Percentiles rank a stretch among this genome's conserved stretches.
phyloP scores from a whole-genome alignment of 2,888 invertebrate species.

The Pheosia tremula region DNA sequence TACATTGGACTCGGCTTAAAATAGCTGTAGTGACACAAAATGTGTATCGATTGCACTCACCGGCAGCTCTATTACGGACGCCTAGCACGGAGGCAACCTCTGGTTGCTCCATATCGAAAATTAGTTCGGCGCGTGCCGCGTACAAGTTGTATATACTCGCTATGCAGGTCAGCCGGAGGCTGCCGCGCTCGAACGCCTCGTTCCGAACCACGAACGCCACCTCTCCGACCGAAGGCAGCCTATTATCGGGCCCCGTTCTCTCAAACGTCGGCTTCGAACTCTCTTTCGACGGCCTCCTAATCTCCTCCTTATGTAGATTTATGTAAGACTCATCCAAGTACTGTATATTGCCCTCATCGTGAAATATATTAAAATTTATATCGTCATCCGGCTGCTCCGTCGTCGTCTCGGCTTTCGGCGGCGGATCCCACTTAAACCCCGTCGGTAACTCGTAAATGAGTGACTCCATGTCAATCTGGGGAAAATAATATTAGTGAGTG shows the following conservation, averaged over 20 bases:
- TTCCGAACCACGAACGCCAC: slow-evolving; percentile 86
- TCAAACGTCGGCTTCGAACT: slow-evolving; percentile 64
- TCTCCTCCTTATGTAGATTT: slow-evolving; percentile 77
- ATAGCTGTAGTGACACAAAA: slow-evolving; percentile 24
- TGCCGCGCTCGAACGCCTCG: slow-evolving; percentile 87
- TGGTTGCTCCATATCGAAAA: slow-evolving; percentile 90
- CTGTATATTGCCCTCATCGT: slow-evolving; percentile 75
- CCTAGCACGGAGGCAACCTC: slow-evolving; percentile 90
- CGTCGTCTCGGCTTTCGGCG: slow-evolving; percentile 71
- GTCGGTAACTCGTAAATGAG: slow-evolving; percentile 68
- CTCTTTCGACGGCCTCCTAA: slow-evolving; percentile 72
- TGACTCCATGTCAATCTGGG: slow-evolving; percentile 75
- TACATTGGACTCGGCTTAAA: slow-evolving; percentile 2
- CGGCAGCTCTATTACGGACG: slow-evolving; percentile 86
- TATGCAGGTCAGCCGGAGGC: slow-evolving; percentile 87
- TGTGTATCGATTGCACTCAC: slow-evolving; percentile 66
- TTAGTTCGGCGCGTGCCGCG: slow-evolving; percentile 85
- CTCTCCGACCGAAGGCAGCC: slow-evolving; percentile 72
- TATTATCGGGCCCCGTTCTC: slow-evolving; percentile 72
- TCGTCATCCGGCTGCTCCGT: slow-evolving; percentile 73
- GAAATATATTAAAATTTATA: slow-evolving; percentile 71
- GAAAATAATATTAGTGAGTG: slow-evolving; percentile 36
- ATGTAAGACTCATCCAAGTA: slow-evolving; percentile 79
- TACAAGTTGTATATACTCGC: slow-evolving; percentile 88
- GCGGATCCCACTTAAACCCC: slow-evolving; percentile 81